Evolutionary conservation across 2,888 invertebrate species (phyloP).

Genomic region (Ormyrus thymus): DNA sequence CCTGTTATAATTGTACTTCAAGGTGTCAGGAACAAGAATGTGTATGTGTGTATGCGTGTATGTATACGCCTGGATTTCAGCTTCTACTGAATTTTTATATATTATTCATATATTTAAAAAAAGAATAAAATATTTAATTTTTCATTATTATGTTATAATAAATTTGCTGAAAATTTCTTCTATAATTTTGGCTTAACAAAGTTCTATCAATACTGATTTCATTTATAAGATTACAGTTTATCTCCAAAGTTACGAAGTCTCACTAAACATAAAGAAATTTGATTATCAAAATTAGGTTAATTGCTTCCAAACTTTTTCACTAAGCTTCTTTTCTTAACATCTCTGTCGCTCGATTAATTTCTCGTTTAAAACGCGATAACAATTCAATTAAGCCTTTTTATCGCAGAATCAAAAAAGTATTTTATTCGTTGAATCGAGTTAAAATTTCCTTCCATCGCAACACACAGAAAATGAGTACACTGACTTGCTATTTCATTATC

Average conservation of each 20-base stretch:
- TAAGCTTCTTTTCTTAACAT: not conserved
- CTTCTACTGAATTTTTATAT: too few relatives aligned
- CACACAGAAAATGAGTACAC: not conserved
- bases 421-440: too few relatives aligned
- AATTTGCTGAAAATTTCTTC: too few relatives aligned
- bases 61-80: too few relatives aligned
- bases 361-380: not conserved
- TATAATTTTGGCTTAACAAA: not conserved
- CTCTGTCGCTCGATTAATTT: not conserved
- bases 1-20: too few relatives aligned
- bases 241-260: not conserved
- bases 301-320: not conserved
- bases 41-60: too few relatives aligned
- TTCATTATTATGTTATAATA: too few relatives aligned
- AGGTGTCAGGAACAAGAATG: too few relatives aligned
- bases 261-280: not conserved
- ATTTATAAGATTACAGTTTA: not conserved
- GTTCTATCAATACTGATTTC: not conserved
- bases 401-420: too few relatives aligned
- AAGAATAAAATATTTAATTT: too few relatives aligned
- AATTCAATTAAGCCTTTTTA: not conserved
- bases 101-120: too few relatives aligned
- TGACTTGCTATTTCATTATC: not conserved
- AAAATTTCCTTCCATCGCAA: not conserved
- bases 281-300: conserved; percentile 11